Base-by-base conservation (phyloP, 1,140 invertebrate species). In the Octopus sinensis region DNA sequence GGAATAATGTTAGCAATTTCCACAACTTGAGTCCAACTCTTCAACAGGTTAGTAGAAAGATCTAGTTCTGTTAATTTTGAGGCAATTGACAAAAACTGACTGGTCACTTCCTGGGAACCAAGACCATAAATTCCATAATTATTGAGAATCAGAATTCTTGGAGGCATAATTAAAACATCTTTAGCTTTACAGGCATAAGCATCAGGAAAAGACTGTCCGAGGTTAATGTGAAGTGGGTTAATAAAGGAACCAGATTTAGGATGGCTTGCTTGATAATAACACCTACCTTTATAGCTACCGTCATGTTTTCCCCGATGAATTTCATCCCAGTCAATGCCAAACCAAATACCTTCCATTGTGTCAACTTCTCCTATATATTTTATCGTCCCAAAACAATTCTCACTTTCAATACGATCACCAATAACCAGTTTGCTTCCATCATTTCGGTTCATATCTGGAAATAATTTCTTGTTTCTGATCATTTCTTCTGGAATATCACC, bases 361-460 rank as follows among this genome's bases (percentile, higher is more conserved):
- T 73, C 68, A 6, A 73, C 30, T 73, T 73, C 68, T 73, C 68
- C 68, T 13, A 73, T 73, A 73, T 5, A 73, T 73, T 73, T 73
- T 17, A 73, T n/a, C 68, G 68, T 73, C 17, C 68, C 68, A 23
- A 13, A 23, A 73, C 6, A 23, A n/a, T 73, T 23, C 17, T 73
- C 68, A 73, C 68, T n/a, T 73, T 73, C 68, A 23, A 73, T 73
- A 73, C 68, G 68, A 73, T 73, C 68, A 13, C 68, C 68, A 6
- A 73, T 73, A 73, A 9, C 17, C 13, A 73, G 30, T 13, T 73
- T 23, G 68, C 68, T 73, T 73, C 68, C 68, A 73, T 73, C 68
- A 73, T 6, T 13, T 12, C 68, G 68, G 17, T 73, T 73, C 68
- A 73, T 73, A 43, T 43, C 30, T 43, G 30, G 30, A 43, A 43